These are phyloP conservation scores for Takifugu rubripes DNA, from an alignment of 2,797 vertebrate species.

Conservation along the genomic window DNA sequence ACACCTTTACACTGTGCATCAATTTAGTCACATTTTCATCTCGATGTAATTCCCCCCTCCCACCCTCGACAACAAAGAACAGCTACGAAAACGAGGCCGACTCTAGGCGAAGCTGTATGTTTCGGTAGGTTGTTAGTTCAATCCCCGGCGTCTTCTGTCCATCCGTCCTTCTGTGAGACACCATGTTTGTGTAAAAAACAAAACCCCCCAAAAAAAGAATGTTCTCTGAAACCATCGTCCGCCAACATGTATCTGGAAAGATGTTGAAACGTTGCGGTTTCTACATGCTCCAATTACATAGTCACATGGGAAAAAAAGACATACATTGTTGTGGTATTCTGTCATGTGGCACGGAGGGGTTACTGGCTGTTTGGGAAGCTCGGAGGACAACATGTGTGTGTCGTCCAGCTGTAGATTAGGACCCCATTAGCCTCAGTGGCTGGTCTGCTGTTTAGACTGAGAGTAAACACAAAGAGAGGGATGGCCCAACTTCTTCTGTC, in stretches of 20 bases:
- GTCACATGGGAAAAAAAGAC: not conserved
- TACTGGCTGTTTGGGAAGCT: conserved; percentile 42
- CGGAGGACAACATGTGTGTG: conserved; percentile 60
- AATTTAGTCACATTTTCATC: too few relatives aligned
- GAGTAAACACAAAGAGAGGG: conserved; percentile 72
- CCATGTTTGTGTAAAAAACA: not conserved
- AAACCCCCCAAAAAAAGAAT: not conserved
- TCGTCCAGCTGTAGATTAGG: conserved; percentile 75
- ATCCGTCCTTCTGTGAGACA: not conserved
- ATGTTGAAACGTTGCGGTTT: not conserved
- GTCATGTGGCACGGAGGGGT: conserved; percentile 43
- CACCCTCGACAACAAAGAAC: conserved; percentile 8
- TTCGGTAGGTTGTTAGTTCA: not conserved
- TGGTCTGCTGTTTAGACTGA: conserved; percentile 72
- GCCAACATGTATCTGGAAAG: not conserved
- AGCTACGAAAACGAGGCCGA: not conserved
- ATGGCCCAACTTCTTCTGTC: conserved; percentile 59
- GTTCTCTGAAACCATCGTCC: not conserved
- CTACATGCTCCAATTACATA: not conserved
- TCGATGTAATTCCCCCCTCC: too few relatives aligned
- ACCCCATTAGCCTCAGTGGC: conserved; percentile 76
- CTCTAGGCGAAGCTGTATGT: not conserved
- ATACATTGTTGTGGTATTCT: conserved; percentile 20
- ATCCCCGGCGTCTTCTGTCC: not conserved
- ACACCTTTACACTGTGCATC: too few relatives aligned